Percentiles rank a stretch among this genome's conserved stretches.
Evolutionary conservation across 2,888 invertebrate genomes (phyloP).

Genomic region (Sericinus montela): DNA sequence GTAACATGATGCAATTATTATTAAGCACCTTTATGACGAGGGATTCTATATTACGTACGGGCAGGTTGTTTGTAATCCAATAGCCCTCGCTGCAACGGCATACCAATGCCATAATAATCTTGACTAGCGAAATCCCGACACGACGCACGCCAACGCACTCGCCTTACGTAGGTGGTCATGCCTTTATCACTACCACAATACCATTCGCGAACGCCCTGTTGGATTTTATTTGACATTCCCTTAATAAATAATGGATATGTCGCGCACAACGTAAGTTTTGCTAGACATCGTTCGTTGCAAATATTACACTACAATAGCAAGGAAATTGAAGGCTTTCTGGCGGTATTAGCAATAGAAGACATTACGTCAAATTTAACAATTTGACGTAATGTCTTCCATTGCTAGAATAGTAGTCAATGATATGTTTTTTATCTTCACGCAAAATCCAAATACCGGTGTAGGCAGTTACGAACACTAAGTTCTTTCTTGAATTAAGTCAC

Average conservation of each 20-base stretch:
- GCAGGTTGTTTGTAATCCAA: constrained; percentile 23
- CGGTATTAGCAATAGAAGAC: neutral
- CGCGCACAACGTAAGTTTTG: constrained; percentile 23
- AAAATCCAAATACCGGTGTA: too few species aligned
- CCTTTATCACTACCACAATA: constrained; percentile 61
- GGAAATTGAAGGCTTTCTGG: constrained; percentile 7
- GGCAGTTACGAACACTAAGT: too few species aligned
- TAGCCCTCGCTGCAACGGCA: constrained; percentile 28
- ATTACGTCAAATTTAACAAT: neutral
- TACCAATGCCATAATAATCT: constrained; percentile 46
- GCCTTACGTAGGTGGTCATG: constrained; percentile 64
- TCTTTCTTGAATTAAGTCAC: too few species aligned
- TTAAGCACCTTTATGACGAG: constrained; percentile 19
- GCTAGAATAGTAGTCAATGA: neutral
- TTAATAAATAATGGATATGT: constrained; percentile 57
- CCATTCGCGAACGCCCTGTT: constrained; percentile 38
- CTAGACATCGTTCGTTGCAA: constrained; percentile 11
- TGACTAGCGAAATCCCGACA: constrained; percentile 42
- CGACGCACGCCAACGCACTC: constrained; percentile 48
- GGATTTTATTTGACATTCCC: constrained; percentile 57
- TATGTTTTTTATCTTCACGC: neutral
- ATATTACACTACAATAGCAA: constrained; percentile 4
- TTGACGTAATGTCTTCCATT: too few species aligned
- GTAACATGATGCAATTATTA: constrained; percentile 17
- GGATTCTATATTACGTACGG: constrained; percentile 20